phyloP scores from a whole-genome alignment of 2,113 vertebrate species.

The Microcebus murinus region DNA sequence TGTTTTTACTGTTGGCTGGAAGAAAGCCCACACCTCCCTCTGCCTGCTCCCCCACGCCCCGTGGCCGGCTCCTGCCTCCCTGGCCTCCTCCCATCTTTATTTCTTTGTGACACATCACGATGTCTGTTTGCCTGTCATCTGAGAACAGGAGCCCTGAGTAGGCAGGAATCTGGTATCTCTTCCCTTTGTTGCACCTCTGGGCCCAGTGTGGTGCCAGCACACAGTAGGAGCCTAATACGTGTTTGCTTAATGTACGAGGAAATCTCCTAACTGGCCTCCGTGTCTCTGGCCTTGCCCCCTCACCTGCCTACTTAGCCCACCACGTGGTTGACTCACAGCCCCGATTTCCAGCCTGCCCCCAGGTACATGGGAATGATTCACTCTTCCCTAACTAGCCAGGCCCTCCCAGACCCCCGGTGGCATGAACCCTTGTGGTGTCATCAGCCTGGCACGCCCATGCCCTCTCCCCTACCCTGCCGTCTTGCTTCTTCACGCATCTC shows the following conservation, averaged over 20 bases:
- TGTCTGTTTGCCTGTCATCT: neutral
- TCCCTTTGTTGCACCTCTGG: neutral
- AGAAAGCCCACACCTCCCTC: neutral
- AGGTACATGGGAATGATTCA: rapidly evolving
- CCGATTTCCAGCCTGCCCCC: neutral
- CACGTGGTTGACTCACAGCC: too few relatives aligned
- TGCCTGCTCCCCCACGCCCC: neutral
- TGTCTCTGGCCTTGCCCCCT: neutral
- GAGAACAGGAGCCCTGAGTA: neutral
- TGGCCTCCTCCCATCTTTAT: neutral
- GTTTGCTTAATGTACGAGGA: neutral
- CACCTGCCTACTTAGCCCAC: neutral
- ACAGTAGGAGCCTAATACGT: neutral
- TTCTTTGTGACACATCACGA: neutral
- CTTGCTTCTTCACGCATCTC: neutral
- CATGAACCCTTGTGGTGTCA: neutral
- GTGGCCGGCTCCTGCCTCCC: neutral
- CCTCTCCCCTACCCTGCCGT: neutral
- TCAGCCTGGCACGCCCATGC: rapidly evolving
- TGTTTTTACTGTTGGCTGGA: neutral
- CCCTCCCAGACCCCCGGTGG: neutral
- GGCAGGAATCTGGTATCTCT: neutral
- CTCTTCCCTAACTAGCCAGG: neutral
- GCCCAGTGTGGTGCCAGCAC: neutral
- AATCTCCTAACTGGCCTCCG: neutral